Evolutionary conservation across 2,888 invertebrate genomes (phyloP), one percentile per base, ranked within the genome.

Genomic region (Pantelozetes paolii): DNA sequence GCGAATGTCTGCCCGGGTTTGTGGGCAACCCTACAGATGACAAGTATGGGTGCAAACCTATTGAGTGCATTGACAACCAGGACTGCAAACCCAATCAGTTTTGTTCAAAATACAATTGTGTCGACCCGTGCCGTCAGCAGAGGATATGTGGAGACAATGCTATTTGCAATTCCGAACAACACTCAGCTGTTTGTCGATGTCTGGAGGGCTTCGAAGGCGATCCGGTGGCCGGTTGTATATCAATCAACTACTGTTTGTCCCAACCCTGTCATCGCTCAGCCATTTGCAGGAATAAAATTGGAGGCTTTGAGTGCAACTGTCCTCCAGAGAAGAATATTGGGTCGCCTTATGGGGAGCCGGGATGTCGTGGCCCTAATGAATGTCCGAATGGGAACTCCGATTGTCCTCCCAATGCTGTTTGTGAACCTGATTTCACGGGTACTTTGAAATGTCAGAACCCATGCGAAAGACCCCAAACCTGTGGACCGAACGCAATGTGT

Each of bases 181-280:
- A 94, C 80, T 86, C 86, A 76, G 89, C 90, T 81, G 87, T 87
- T 1, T 90, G 90, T 80, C 89, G 90, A 79, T 94, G 93, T 81
- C 91, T 76, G 82, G 92, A 93, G 13, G 93, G 93, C 0, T 92
- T 76, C 83, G 92, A 93, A 15, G 93, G 93, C 0, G 88, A 92
- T 82, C 88, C 92, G 1, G 83, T 86, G 13, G 84, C 83, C 36
- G 88, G 88, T 28, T 94, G 94, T 80, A 83, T 85, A 71, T 83
- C 89, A 72, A 84, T 91, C 69, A 87, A 94, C 79, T 94, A 94
- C 83, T 94, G 94, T 79, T 78, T 84, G 28, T 77, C 77, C 40
- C 88, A 88, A 78, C 92, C 93, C 57, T 94, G 94, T 79, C 91
- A 92, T 79, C 81, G 70, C 20, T 48, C 74, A 15, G 92, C 94